These are phyloP conservation scores for Fulica atra DNA, from an alignment of 2,113 vertebrate species.

Conservation along the genomic window DNA sequence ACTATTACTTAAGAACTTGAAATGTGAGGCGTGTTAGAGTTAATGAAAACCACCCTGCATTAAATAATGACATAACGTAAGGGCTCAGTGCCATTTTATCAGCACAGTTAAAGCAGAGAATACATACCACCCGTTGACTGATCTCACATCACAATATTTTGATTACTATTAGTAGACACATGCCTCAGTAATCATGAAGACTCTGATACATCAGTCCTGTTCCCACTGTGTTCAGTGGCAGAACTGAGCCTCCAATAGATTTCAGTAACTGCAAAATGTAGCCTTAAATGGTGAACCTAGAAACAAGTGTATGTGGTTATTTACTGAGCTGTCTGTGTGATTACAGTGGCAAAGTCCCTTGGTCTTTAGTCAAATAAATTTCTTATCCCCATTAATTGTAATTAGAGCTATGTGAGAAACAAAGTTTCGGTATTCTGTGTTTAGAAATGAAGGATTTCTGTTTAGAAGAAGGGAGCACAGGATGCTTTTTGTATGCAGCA, in stretches of 20 bases:
- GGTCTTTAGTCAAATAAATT: not conserved
- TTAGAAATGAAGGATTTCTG: not conserved
- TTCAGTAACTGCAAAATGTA: not conserved
- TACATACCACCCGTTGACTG: not conserved
- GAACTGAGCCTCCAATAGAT: not conserved
- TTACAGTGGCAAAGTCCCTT: not conserved
- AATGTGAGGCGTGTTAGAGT: constrained; percentile 45
- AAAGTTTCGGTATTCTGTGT: not conserved
- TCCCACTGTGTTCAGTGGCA: not conserved
- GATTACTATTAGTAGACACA: not conserved
- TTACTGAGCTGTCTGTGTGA: not conserved
- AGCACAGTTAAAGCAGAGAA: constrained; percentile 15
- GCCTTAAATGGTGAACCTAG: not conserved
- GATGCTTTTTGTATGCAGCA: not conserved
- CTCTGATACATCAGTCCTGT: not conserved
- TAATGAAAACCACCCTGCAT: constrained; percentile 42
- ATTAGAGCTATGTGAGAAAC: not conserved
- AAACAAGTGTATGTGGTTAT: not conserved
- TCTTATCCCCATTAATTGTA: not conserved
- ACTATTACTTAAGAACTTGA: constrained; percentile 64
- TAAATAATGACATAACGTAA: constrained; percentile 12
- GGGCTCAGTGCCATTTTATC: constrained; percentile 22
- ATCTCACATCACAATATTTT: constrained; percentile 24
- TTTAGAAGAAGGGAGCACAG: not conserved
- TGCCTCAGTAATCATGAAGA: not conserved